phyloP scores from a whole-genome alignment of 2,888 invertebrate genomes.

The Hypsopygia costalis region DNA sequence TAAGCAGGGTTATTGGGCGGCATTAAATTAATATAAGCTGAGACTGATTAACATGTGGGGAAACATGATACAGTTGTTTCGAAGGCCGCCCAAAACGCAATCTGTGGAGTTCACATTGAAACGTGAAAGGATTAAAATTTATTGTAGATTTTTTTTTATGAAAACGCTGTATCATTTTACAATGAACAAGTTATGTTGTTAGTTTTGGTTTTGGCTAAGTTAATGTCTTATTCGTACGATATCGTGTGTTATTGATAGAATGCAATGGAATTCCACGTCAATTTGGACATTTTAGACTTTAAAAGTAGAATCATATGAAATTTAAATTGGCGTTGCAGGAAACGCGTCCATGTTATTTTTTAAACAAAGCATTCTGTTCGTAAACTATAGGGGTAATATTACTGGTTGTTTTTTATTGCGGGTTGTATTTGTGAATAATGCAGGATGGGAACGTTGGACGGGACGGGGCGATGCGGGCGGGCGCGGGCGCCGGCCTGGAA shows the following conservation, averaged over 20 bases:
- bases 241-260: too few species aligned
- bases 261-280: too few species aligned
- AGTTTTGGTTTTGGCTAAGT: too few species aligned
- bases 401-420: conserved; percentile 44
- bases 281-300: too few species aligned
- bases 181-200: too few species aligned
- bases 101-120: conserved; percentile 33
- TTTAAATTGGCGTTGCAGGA: not conserved
- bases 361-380: conserved; percentile 15
- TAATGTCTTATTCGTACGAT: too few species aligned
- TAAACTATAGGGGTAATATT: conserved; percentile 46
- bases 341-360: conserved; percentile 17
- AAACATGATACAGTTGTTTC: conserved; percentile 35
- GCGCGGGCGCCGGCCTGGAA: conserved; percentile 37
- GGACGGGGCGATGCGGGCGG: conserved; percentile 23
- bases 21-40: conserved; percentile 40
- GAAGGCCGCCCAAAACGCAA: conserved; percentile 36
- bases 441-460: conserved; percentile 39
- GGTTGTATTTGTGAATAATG: conserved; percentile 52
- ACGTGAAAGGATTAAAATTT: conserved; percentile 37
- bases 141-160: not conserved
- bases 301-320: too few species aligned
- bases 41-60: conserved; percentile 41
- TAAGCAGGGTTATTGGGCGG: conserved; percentile 42
- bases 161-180: not conserved